phyloP scores from a whole-genome alignment of 2,113 vertebrate genomes.

The Climacteris rufus region DNA sequence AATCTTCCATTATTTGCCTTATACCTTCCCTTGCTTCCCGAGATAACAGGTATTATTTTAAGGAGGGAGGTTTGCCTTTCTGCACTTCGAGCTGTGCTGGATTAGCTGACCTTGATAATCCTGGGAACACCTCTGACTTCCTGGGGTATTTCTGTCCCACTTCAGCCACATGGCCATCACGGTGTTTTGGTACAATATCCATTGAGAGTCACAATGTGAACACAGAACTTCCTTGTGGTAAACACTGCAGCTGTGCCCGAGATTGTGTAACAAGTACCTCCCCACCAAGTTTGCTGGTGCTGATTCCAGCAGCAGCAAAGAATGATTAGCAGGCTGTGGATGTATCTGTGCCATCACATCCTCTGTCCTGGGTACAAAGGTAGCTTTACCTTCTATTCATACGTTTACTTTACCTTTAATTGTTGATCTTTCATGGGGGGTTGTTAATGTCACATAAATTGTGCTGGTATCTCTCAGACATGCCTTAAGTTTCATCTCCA shows the following conservation, averaged over 20 bases:
- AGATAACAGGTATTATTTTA: not conserved
- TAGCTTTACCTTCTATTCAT: not conserved
- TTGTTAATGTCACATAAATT: not conserved
- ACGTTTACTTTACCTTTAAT: not conserved
- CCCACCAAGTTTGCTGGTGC: not conserved
- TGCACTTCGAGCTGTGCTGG: not conserved
- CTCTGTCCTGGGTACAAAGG: not conserved
- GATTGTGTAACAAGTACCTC: not conserved
- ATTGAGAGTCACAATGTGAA: not conserved
- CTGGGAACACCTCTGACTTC: not conserved
- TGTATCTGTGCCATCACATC: not conserved
- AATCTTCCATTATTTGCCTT: not conserved
- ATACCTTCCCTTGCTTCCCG: not conserved
- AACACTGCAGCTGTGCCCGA: accelerated
- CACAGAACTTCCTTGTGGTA: not conserved
- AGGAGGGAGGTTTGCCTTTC: not conserved
- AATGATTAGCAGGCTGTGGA: not conserved
- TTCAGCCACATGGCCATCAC: not conserved
- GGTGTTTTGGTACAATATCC: not conserved
- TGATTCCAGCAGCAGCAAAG: not conserved
- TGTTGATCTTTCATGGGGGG: not conserved
- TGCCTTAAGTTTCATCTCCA: not conserved
- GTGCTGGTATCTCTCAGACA: not conserved
- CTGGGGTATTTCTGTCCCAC: not conserved
- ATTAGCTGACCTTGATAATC: not conserved